These are phyloP conservation scores for Adoxophyes honmai DNA, from an alignment of 1,140 invertebrate species.

Conservation along the genomic window DNA sequence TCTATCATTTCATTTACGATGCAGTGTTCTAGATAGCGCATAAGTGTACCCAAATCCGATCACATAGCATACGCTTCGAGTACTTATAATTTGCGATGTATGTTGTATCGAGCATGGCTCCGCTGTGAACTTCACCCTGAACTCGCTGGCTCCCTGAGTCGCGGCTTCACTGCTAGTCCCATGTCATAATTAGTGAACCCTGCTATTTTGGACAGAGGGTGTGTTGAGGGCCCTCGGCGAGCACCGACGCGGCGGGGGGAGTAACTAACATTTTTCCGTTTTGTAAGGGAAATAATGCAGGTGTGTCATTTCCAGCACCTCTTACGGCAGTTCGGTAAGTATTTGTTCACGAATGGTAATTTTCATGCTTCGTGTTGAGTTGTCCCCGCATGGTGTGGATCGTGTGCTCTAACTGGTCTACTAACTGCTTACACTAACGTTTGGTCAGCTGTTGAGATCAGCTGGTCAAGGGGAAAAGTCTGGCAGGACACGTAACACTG, in stretches of 20 bases:
- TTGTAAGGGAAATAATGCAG: slow-evolving; percentile 72
- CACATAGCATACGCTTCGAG: slow-evolving; percentile 55
- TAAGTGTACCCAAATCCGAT: slow-evolving; percentile 47
- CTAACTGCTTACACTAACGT: slow-evolving; percentile 13
- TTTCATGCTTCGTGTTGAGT: slow-evolving; percentile 29
- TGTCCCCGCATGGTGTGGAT: slow-evolving; percentile 16
- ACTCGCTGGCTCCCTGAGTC: slow-evolving; percentile 27
- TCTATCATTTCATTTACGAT: slow-evolving; percentile 41
- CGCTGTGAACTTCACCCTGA: slow-evolving; percentile 41
- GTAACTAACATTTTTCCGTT: slow-evolving; percentile 48
- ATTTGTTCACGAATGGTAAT: slow-evolving; percentile 25
- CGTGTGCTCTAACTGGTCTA: not conserved
- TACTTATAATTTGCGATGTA: slow-evolving; percentile 66
- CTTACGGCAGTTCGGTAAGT: slow-evolving; percentile 76
- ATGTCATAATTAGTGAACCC: slow-evolving; percentile 64
- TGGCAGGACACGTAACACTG: too few species aligned
- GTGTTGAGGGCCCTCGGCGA: slow-evolving; percentile 52
- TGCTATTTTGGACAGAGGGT: slow-evolving; percentile 71
- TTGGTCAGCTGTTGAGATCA: too few species aligned
- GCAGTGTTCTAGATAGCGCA: slow-evolving; percentile 61
- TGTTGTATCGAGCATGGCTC: slow-evolving; percentile 60
- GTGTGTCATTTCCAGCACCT: slow-evolving; percentile 78
- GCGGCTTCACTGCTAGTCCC: slow-evolving; percentile 43
- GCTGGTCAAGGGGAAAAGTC: too few species aligned
- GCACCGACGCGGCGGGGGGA: slow-evolving; percentile 41